Evolutionary conservation across 2,113 vertebrate species (phyloP).

Genomic region (Gasterosteus nipponicus): DNA sequence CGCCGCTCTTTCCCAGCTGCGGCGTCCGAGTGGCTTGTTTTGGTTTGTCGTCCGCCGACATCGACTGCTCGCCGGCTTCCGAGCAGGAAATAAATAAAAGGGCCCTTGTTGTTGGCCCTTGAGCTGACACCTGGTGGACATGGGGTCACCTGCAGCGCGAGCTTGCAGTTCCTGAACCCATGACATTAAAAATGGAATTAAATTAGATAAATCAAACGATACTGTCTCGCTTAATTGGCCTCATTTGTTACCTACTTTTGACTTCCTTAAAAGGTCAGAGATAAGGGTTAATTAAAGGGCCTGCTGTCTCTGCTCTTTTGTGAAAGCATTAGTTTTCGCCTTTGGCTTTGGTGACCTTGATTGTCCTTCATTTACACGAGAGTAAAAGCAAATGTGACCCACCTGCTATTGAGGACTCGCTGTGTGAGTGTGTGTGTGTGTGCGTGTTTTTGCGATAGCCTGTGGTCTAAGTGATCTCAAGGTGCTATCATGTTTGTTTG

Average conservation of each 20-base stretch:
- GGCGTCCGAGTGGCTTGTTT: conserved; percentile 36
- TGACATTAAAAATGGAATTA: conserved; percentile 1
- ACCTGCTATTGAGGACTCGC: neutral
- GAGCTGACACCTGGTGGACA: neutral
- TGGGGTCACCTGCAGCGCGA: conserved; percentile 6
- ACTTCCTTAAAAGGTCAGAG: conserved; percentile 13
- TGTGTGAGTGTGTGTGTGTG: neutral
- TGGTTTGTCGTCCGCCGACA: conserved; percentile 17
- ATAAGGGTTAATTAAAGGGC: conserved; percentile 35
- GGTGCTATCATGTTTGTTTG: conserved; percentile 80
- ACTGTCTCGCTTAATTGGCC: conserved; percentile 20
- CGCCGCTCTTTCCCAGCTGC: conserved; percentile 50
- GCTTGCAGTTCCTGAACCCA: conserved; percentile 1
- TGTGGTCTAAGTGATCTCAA: conserved; percentile 65
- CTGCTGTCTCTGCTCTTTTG: conserved; percentile 10
- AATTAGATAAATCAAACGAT: conserved; percentile 17
- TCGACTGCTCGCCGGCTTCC: neutral
- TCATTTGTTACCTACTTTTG: conserved; percentile 15
- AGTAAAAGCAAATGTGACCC: conserved; percentile 14
- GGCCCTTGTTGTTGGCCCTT: neutral
- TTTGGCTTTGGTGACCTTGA: conserved; percentile 28
- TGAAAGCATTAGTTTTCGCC: neutral
- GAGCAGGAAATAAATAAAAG: neutral
- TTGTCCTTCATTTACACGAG: neutral
- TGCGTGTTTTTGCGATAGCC: conserved; percentile 17